These are phyloP conservation scores for Graptemys geographica DNA, from an alignment of 2,797 vertebrate species.

Conservation along the genomic window DNA sequence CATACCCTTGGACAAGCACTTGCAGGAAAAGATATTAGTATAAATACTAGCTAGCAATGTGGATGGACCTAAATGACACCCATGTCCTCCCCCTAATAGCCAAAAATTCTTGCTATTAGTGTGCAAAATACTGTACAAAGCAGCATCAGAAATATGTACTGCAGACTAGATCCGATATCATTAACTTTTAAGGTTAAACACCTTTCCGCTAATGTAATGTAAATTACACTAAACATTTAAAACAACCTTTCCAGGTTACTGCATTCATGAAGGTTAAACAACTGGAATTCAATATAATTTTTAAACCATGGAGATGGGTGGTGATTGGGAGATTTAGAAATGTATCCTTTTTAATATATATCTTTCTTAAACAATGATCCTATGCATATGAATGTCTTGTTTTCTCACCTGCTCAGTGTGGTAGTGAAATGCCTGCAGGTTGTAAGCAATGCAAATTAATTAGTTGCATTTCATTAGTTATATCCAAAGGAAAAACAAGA, in stretches of 20 bases:
- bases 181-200: slow-evolving; percentile 69
- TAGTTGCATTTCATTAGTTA: slow-evolving; percentile 53
- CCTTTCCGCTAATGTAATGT: slow-evolving; percentile 50
- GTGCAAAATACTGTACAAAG: slow-evolving; percentile 41
- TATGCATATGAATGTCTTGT: slow-evolving; percentile 36
- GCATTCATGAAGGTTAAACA: slow-evolving; percentile 64
- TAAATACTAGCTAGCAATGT: neutral
- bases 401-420: slow-evolving; percentile 65
- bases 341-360: neutral
- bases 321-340: slow-evolving; percentile 13
- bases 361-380: slow-evolving; percentile 37
- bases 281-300: slow-evolving; percentile 51
- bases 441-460: slow-evolving; percentile 63
- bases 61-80: neutral
- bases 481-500: neutral
- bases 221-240: slow-evolving; percentile 69
- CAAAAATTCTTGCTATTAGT: slow-evolving; percentile 43
- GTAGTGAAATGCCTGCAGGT: slow-evolving; percentile 63
- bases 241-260: slow-evolving; percentile 45
- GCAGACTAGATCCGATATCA: slow-evolving; percentile 41
- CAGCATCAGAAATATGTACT: slow-evolving; percentile 30
- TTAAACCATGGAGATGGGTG: slow-evolving; percentile 18
- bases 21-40: neutral
- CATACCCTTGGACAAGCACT: neutral
- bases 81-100: neutral